Evolutionary conservation across 2,113 vertebrate species (phyloP).

Genomic region (Nesogale talazaci): DNA sequence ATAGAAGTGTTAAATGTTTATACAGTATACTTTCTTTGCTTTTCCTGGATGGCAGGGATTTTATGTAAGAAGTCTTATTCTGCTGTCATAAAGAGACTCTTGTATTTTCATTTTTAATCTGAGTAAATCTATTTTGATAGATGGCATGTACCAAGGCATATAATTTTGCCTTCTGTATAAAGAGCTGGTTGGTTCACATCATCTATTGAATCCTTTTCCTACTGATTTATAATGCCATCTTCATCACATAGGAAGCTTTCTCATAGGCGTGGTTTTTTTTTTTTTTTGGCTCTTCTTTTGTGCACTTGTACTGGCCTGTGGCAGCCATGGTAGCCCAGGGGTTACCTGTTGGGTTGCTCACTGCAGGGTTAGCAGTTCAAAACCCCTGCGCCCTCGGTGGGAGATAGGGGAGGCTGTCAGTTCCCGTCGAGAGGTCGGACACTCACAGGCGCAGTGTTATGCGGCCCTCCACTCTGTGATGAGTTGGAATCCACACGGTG

Average conservation of each 20-base stretch:
- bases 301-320: background rate
- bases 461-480: no score
- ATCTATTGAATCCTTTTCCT: background rate
- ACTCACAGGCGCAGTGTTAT: no score
- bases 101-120: background rate
- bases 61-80: background rate
- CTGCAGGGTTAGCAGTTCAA: no score
- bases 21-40: background rate
- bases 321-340: no score
- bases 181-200: background rate
- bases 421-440: no score
- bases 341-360: no score
- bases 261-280: background rate
- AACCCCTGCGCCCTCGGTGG: no score
- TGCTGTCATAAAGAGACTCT: background rate
- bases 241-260: conserved; percentile 25
- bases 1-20: no score
- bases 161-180: conserved; percentile 41
- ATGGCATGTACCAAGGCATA: background rate
- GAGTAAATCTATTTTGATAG: background rate
- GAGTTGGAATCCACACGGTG: no score
- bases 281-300: conserved; percentile 51
- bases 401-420: no score
- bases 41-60: background rate
- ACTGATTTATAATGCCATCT: background rate